Evolutionary conservation across 2,888 invertebrate genomes (phyloP).

Genomic region (Petrolisthes cinctipes): DNA sequence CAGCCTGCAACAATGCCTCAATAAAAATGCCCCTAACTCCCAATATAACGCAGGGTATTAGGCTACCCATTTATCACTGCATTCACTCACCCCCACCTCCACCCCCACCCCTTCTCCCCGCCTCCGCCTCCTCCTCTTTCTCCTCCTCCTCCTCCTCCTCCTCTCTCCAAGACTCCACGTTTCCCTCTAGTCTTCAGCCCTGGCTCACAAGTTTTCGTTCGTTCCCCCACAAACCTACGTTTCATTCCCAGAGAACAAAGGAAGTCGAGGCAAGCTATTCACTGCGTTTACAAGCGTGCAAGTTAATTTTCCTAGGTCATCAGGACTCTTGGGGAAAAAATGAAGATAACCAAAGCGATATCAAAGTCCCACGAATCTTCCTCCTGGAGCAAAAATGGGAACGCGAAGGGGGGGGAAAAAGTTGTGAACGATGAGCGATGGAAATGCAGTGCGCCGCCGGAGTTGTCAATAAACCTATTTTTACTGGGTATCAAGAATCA

Average conservation of each 20-base stretch:
- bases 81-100: conserved; percentile 34
- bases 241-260: background rate
- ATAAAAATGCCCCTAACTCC: conserved; percentile 50
- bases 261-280: conserved; percentile 14
- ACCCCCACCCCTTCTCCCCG: background rate
- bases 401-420: conserved; percentile 11
- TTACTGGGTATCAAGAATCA: conserved; percentile 52
- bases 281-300: background rate
- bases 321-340: background rate
- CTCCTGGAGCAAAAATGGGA: background rate
- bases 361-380: background rate
- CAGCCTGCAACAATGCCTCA: conserved; percentile 37
- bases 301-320: conserved; percentile 1
- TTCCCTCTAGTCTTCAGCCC: background rate
- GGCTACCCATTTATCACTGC: conserved; percentile 57
- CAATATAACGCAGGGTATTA: conserved; percentile 46
- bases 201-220: conserved; percentile 25
- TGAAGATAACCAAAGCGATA: background rate
- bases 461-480: conserved; percentile 59
- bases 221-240: background rate
- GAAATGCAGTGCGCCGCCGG: conserved; percentile 49
- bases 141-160: background rate
- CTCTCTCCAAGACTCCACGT: background rate
- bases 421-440: conserved; percentile 46
- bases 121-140: background rate